Evolutionary conservation across 2,113 vertebrate genomes (phyloP), one percentile per base, ranked within the genome.

Genomic region (Cyanistes caeruleus): DNA sequence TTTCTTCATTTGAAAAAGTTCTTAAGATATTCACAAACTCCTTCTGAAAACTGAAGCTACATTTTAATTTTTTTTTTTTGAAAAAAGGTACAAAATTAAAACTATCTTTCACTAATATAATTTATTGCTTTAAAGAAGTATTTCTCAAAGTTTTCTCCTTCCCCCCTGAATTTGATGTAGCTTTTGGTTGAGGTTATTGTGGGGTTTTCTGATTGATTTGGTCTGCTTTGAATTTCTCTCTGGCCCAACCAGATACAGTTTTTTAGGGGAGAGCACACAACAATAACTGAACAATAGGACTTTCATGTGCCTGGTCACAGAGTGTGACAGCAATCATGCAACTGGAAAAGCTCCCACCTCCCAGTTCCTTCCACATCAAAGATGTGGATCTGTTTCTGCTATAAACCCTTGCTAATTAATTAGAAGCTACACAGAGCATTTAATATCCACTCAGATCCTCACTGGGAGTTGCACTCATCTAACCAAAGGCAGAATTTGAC

Each of bases 401-500:
- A 27, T 41, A 90, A 96, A 64, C 68, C 83, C 60, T 90, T 84
- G 75, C 73, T 92, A 93, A 96, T 87, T 96, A 96, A 97, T 90
- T 95, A 94, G 86, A 92, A 93, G 64, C 88, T 90, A 88, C 76
- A 92, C 41, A 72, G 83, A 94, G 62, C 41, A 89, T 87, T 92
- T 94, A 94, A 94, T 87, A 96, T 82, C 95, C 58, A 94, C 92
- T 87, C 73, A 67, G 18, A 87, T 75, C 19, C 88, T 84, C 90
- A 53, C 22, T 82, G 95, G 95, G 93, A 96, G n/a, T 89, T 92
- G 69, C 80, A 90, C 33, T 96, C 69, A 53, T 86, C 85, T 96
- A 93, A 92, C 96, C 75, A 90, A 95, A 95, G 88, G 95, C 93
- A 95, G 73, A 94, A 95, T 96, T 94, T 92, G 39, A 69, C 87